Evolutionary conservation across 2,113 vertebrate species (phyloP).

Genomic region (Oncorhynchus kisutch): DNA sequence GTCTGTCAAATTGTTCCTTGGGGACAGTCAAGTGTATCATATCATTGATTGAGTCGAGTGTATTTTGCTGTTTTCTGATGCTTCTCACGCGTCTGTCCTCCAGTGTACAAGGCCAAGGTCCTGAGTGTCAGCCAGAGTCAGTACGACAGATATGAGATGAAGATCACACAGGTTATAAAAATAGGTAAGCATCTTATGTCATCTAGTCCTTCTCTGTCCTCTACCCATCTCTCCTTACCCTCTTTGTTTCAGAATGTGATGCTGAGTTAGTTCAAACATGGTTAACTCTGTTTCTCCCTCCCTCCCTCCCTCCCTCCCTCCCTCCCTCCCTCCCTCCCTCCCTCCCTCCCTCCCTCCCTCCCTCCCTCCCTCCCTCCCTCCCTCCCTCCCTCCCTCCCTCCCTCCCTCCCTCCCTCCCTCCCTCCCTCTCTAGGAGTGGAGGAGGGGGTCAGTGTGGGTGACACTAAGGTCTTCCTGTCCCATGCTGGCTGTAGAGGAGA

Average conservation of each 20-base stretch:
- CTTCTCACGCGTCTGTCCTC: background rate
- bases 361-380: background rate
- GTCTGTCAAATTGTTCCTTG: too few species aligned
- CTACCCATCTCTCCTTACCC: background rate
- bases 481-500: conserved; percentile 67
- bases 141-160: conserved; percentile 74
- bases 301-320: background rate
- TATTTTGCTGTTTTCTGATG: background rate
- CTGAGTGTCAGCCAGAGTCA: conserved; percentile 58
- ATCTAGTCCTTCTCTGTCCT: background rate
- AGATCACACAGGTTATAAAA: conserved; percentile 69
- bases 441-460: conserved; percentile 43
- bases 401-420: background rate
- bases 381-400: background rate
- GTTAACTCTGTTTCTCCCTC: too few species aligned
- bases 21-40: too few species aligned
- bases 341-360: background rate
- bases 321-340: background rate
- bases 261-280: too few species aligned
- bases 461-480: conserved; percentile 67
- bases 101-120: conserved; percentile 68
- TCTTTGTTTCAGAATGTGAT: too few species aligned
- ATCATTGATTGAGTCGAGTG: too few species aligned
- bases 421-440: conserved; percentile 53
- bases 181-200: conserved; percentile 57